These are phyloP conservation scores for Drosophila sp. DNA, from an alignment of 1,140 invertebrate genomes.

Conservation along the genomic window DNA sequence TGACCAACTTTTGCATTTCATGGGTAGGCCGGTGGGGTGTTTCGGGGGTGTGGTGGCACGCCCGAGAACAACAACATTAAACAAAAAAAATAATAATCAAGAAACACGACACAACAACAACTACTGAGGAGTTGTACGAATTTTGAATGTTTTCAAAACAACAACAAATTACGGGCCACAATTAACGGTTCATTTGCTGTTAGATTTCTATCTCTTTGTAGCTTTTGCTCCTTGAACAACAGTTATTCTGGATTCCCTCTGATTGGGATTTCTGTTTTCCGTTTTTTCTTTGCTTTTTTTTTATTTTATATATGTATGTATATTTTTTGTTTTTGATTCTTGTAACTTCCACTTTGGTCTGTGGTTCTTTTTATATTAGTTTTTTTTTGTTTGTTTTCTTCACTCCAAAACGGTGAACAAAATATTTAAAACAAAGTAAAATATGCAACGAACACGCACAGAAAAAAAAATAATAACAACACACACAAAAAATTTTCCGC, in stretches of 20 bases:
- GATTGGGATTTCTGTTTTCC: neutral
- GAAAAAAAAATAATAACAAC: conserved; percentile 2
- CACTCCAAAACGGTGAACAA: neutral
- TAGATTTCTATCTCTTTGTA: neutral
- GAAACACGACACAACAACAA: neutral
- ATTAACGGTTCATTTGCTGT: conserved; percentile 3
- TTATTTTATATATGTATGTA: too few species aligned
- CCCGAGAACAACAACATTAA: conserved; percentile 46
- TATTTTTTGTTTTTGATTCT: neutral
- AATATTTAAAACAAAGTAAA: neutral
- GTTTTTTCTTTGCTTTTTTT: neutral
- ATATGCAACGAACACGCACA: neutral
- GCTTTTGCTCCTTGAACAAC: neutral
- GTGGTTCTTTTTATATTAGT: neutral
- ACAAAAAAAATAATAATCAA: conserved; percentile 28
- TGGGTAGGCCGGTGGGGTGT: conserved; percentile 69
- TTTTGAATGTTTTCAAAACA: neutral
- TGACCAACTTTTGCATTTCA: conserved; percentile 83
- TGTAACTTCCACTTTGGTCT: neutral
- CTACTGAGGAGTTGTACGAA: neutral
- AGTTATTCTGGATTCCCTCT: neutral
- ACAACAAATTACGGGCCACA: neutral
- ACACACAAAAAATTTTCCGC: conserved; percentile 4
- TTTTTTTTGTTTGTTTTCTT: neutral
- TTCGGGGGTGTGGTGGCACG: conserved; percentile 24